Evolutionary conservation across 2,113 vertebrate species (phyloP).

Genomic region (Ailuropoda melanoleuca): DNA sequence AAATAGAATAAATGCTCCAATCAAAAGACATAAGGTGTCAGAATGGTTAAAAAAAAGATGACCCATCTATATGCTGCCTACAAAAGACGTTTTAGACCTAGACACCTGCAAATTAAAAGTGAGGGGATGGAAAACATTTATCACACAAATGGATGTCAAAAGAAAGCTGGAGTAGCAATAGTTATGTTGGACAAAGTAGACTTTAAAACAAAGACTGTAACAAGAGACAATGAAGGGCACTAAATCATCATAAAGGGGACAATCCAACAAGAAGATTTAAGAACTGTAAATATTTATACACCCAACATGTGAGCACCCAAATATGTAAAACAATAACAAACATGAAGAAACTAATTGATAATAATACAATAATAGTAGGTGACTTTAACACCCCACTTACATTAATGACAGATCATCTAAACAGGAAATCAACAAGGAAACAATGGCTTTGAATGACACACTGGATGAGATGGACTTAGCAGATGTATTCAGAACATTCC

Average conservation of each 20-base stretch:
- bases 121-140: not conserved
- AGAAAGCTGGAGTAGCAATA: not conserved
- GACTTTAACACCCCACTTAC: not conserved
- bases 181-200: not conserved
- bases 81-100: not conserved
- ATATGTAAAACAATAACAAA: not conserved
- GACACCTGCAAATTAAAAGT: not conserved
- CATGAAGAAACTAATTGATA: not conserved
- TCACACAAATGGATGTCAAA: not conserved
- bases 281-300: not conserved
- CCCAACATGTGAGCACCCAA: not conserved
- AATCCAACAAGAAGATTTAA: not conserved
- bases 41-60: not conserved
- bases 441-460: not conserved
- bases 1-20: not conserved
- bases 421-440: not conserved
- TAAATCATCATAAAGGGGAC: not conserved
- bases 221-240: not conserved
- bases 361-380: not conserved
- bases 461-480: not conserved
- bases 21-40: not conserved
- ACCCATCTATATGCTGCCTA: not conserved
- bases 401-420: not conserved
- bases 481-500: not conserved
- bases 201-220: not conserved